Conservation (phyloP, 2,888 invertebrate genomes). For the Dynastes tityus region DNA sequence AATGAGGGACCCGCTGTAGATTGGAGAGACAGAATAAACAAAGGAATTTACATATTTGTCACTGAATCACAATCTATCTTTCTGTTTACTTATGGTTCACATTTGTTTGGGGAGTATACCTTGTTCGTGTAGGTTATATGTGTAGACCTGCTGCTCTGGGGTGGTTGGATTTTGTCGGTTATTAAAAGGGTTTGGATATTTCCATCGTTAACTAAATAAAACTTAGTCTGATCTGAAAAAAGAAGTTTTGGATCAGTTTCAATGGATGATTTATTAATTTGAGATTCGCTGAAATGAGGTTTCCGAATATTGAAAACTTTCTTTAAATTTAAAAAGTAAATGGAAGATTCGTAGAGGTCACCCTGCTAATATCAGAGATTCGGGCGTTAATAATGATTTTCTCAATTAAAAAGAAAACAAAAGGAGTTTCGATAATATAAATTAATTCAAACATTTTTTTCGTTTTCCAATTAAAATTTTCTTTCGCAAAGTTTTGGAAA, state of each 20-base stretch:
- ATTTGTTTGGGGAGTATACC: constrained; percentile 37
- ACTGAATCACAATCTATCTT: constrained; percentile 40
- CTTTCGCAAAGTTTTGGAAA: too few species aligned
- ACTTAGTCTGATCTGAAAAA: background rate
- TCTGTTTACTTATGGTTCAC: constrained; percentile 41
- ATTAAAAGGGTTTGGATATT: constrained; percentile 37
- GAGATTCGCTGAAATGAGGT: background rate
- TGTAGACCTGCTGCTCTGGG: background rate
- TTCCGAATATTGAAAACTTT: too few species aligned
- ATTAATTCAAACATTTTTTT: background rate
- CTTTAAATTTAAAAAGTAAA: too few species aligned
- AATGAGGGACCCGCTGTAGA: constrained; percentile 9
- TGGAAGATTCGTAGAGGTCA: too few species aligned
- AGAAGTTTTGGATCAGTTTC: background rate
- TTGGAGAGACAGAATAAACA: constrained; percentile 33
- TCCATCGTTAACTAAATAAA: constrained; percentile 36
- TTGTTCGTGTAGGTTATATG: constrained; percentile 30
- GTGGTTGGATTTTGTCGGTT: constrained; percentile 4
- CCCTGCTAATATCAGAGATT: too few species aligned
- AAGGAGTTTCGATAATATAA: background rate
- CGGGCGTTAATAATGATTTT: background rate
- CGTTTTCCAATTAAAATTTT: background rate
- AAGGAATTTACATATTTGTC: constrained; percentile 43
- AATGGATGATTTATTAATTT: too few species aligned
- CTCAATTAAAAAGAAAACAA: background rate